Percentiles rank a stretch among this genome's conserved stretches.
Evolutionary conservation across 2,888 invertebrate genomes (phyloP).

Genomic region (Scaptomyza reducta): DNA sequence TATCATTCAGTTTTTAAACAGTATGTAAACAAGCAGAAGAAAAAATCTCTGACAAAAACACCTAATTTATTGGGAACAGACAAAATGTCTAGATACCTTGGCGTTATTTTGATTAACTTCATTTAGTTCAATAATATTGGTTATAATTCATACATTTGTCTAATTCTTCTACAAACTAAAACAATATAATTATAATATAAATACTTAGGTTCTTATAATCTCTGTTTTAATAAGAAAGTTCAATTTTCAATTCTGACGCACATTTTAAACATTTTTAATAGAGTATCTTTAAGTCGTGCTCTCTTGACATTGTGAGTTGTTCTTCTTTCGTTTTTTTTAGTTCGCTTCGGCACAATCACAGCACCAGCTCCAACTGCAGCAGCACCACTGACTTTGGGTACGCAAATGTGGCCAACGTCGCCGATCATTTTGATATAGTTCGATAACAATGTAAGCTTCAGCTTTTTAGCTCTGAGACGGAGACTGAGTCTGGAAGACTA

Average conservation of each 20-base stretch:
- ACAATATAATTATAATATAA: too few species aligned
- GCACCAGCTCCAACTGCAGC: slow-evolving; percentile 20
- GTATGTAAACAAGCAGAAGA: too few species aligned
- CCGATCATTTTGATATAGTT: slow-evolving; percentile 81
- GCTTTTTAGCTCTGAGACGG: slow-evolving; percentile 13
- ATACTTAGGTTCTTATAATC: too few species aligned
- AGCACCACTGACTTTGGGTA: slow-evolving; percentile 42
- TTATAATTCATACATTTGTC: too few species aligned
- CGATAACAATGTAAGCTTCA: slow-evolving; percentile 75
- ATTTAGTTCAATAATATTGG: too few species aligned
- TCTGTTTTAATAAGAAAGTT: too few species aligned
- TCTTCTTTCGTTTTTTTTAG: slow-evolving; percentile 11
- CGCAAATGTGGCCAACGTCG: slow-evolving; percentile 70
- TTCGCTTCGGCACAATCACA: slow-evolving; percentile 48
- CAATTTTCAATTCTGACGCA: neutral
- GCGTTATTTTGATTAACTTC: too few species aligned
- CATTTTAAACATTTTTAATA: neutral
- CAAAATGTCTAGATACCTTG: neutral
- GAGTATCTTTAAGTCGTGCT: neutral
- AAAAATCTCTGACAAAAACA: too few species aligned
- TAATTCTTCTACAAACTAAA: too few species aligned
- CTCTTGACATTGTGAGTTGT: neutral
- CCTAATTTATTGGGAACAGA: neutral
- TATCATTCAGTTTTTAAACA: neutral
- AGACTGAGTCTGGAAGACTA: slow-evolving; percentile 33